phyloP scores from a whole-genome alignment of 2,888 invertebrate genomes.

The Didymodactylos carnosus region DNA sequence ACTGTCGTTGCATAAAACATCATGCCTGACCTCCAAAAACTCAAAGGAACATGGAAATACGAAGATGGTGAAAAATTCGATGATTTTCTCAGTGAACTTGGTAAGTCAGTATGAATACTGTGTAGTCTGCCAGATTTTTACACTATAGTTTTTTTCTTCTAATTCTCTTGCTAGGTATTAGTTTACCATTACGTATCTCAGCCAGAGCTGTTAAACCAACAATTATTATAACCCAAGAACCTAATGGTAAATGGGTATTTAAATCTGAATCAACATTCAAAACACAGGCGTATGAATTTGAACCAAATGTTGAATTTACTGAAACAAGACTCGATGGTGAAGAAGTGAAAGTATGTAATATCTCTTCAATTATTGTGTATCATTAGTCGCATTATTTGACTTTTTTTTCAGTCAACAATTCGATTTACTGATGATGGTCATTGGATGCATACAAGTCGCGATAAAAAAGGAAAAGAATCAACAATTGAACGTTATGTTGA shows the following conservation, averaged over 20 bases:
- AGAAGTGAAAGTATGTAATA: neutral
- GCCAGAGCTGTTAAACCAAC: conserved; percentile 63
- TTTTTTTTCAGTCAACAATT: neutral
- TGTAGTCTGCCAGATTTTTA: neutral
- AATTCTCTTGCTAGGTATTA: conserved; percentile 45
- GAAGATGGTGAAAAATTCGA: conserved; percentile 54
- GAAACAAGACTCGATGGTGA: conserved; percentile 18
- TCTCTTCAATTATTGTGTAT: no score
- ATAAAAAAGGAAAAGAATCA: conserved; percentile 5
- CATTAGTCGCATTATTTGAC: neutral
- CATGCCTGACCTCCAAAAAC: neutral
- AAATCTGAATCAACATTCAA: conserved; percentile 36
- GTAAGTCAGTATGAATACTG: neutral
- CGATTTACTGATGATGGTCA: conserved; percentile 3
- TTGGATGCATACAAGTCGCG: conserved; percentile 1
- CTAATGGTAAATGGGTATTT: conserved; percentile 53
- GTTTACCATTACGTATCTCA: conserved; percentile 64
- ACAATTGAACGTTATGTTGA: neutral
- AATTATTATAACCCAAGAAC: conserved; percentile 52
- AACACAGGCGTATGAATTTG: conserved; percentile 23
- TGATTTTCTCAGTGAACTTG: conserved; percentile 56
- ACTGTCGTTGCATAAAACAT: no score
- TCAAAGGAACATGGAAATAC: neutral
- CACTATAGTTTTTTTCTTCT: neutral
- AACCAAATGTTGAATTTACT: conserved; percentile 24